Base-by-base conservation (phyloP, 2,888 invertebrate species). In the Stenichneumon culpator region DNA sequence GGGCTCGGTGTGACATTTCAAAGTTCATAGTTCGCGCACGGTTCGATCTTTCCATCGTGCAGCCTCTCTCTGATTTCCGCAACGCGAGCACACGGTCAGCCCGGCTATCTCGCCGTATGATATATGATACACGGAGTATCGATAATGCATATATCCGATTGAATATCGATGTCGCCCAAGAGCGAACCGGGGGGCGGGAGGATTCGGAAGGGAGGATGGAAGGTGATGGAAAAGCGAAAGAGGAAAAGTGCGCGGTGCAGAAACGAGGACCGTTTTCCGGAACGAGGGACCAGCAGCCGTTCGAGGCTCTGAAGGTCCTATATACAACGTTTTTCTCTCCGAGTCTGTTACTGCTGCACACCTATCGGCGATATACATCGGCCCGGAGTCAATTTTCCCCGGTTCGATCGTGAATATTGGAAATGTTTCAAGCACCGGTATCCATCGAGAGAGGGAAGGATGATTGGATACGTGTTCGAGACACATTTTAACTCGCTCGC, bases 21-120 rank as follows among this genome's bases (percentile, higher is more conserved):
- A 90, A 90, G 90, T 91, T 90, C 89, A 90, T 87, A 87, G 88
- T 87, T 88, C 82, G 82, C 57, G 65, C 39, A 72, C 65, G 19
- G 52, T 81, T 81, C 75, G 86, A 86, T 83, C 83, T 79, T 75
- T 74, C 68, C 68, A 79, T 82, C 84, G 50, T 22, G 25, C 70
- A 14, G 67, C 32, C 78, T 75, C 50, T 57, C 78, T 60, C 79
- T 60, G 73, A 74, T 68, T 77, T 73, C 75, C 77, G 73, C 75
- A 75, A 73, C 68, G 47, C 78, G 73, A 79, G 68, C 69, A 28
- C 44, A 75, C 80, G 83, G 80, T 85, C 84, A 84, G 84, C 60
- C 73, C 57, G 52, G 57, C 44, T 36, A 77, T 57, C 47, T 70
- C 63, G 47, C 57, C 70, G 36, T 39, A 74, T 54, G 60, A 82